These are phyloP conservation scores for Netelia melanura DNA, from an alignment of 2,888 invertebrate genomes.

Conservation along the genomic window DNA sequence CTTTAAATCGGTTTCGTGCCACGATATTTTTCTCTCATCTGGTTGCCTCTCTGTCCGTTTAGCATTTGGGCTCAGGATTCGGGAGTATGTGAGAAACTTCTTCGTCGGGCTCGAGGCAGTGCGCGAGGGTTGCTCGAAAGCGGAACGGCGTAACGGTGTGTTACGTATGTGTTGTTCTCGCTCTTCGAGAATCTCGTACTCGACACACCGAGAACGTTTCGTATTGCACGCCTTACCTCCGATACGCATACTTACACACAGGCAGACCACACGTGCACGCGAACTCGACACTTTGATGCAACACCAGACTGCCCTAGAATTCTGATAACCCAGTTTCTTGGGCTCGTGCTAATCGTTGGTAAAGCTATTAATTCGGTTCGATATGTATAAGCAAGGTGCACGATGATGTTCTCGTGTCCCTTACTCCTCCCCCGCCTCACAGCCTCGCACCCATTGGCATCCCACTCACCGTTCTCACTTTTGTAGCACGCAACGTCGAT, in stretches of 20 bases:
- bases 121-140: background rate
- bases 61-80: background rate
- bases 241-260: background rate
- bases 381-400: constrained; percentile 24
- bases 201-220: background rate
- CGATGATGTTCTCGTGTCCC: constrained; percentile 7
- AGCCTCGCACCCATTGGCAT: background rate
- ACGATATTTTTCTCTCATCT: background rate
- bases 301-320: constrained; percentile 31
- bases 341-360: constrained; percentile 52
- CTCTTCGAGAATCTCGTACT: background rate
- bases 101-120: no score
- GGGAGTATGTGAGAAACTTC: no score
- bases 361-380: constrained; percentile 62
- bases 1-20: constrained; percentile 1
- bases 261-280: background rate
- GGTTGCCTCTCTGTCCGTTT: background rate
- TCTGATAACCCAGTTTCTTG: constrained; percentile 61
- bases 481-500: constrained; percentile 49
- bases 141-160: no score
- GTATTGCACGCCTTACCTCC: background rate
- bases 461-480: constrained; percentile 2
- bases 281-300: background rate
- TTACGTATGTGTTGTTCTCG: no score
- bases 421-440: background rate